Conservation (phyloP, 2,888 invertebrate genomes). For the Nomada lathburiana region DNA sequence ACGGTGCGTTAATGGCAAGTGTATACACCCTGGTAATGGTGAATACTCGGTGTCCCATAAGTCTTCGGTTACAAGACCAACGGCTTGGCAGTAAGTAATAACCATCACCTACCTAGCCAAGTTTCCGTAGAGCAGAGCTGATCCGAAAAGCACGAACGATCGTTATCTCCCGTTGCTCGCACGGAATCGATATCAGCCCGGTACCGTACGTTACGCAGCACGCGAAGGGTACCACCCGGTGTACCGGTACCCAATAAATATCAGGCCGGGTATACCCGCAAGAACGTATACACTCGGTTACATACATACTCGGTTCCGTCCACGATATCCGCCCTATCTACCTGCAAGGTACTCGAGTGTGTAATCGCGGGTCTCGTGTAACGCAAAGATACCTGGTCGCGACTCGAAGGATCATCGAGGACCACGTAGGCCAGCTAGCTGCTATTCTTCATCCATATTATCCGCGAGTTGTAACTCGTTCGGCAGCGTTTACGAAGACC, state of each 20-base stretch:
- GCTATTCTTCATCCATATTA: slow-evolving; percentile 71
- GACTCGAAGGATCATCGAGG: slow-evolving; percentile 39
- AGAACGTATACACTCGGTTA: slow-evolving; percentile 45
- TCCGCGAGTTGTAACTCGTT: slow-evolving; percentile 69
- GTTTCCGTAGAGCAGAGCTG: slow-evolving; percentile 58
- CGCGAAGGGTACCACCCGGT: slow-evolving; percentile 62
- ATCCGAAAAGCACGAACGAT: slow-evolving; percentile 63
- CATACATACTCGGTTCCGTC: slow-evolving; percentile 27
- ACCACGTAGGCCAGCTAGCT: slow-evolving; percentile 48
- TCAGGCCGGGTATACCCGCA: slow-evolving; percentile 47
- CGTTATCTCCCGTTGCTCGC: slow-evolving; percentile 63
- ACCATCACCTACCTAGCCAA: slow-evolving; percentile 63
- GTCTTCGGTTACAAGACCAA: slow-evolving; percentile 64
- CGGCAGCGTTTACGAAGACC: slow-evolving; percentile 28
- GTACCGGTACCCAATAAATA: slow-evolving; percentile 70
- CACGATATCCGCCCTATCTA: slow-evolving; percentile 46
- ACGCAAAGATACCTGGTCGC: slow-evolving; percentile 41
- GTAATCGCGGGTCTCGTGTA: slow-evolving; percentile 63
- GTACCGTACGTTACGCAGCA: slow-evolving; percentile 64
- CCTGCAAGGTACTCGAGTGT: slow-evolving; percentile 58
- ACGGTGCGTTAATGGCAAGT: slow-evolving; percentile 37
- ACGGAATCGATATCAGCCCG: slow-evolving; percentile 62
- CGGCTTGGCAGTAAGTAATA: slow-evolving; percentile 65
- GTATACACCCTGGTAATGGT: slow-evolving; percentile 51
- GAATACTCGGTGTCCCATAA: slow-evolving; percentile 65